Percentiles rank a stretch among this genome's conserved stretches.
Evolutionary conservation across 1,140 invertebrate species (phyloP).

Genomic region (Heliconius nattereri): DNA sequence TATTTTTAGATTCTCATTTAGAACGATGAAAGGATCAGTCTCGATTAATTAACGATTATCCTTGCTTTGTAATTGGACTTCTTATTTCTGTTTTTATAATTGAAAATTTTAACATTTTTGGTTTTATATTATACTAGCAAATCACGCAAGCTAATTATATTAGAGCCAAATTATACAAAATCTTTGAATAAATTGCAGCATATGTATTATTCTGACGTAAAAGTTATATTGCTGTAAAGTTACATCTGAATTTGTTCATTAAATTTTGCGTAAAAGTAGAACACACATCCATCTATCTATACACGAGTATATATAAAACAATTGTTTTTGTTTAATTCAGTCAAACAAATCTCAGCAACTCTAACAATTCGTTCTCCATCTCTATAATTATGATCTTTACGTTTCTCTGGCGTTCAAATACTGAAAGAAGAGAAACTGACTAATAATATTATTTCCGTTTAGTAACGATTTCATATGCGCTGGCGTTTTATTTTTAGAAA

Average conservation of each 20-base stretch:
- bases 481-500: background rate
- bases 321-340: background rate
- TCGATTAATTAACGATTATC: constrained; percentile 1
- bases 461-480: background rate
- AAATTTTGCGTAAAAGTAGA: too few species aligned
- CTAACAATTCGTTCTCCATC: background rate
- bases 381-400: background rate
- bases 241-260: too few species aligned
- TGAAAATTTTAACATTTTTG: background rate
- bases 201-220: too few species aligned
- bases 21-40: background rate
- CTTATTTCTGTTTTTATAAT: background rate
- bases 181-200: too few species aligned
- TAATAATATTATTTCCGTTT: background rate
- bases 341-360: background rate
- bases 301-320: too few species aligned
- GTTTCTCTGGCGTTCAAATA: background rate
- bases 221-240: too few species aligned
- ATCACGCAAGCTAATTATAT: too few species aligned
- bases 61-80: background rate
- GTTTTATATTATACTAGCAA: background rate
- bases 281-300: too few species aligned
- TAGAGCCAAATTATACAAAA: too few species aligned
- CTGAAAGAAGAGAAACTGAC: background rate
- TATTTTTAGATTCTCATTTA: background rate